Base-by-base conservation (phyloP, 2,888 invertebrate genomes). In the Apodemia hepburni region DNA sequence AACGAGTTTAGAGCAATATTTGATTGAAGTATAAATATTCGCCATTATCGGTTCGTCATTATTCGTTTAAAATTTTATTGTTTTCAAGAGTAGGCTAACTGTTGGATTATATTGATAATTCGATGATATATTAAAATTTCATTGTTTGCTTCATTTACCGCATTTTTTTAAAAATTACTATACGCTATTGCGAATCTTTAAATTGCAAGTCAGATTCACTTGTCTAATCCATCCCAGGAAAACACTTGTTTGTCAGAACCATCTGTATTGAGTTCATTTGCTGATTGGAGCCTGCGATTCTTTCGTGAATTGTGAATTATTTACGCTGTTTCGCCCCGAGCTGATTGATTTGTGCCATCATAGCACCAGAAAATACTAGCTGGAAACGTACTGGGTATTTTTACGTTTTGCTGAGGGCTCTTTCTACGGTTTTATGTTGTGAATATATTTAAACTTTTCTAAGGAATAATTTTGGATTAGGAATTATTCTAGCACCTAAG, bases 251-350 rank as follows among this genome's bases (percentile, higher is more conserved):
- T 58, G 45, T 45, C 22, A 62, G 62, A 38, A 58, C 60, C 49
- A 59, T 62, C 63, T 62, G 63, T 62, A 68, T 64, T 61, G 63
- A 66, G 63, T 65, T 65, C 63, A 66, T 64, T 64, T 65, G 68
- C 61, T 66, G 68, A 67, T 68, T 68, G 65, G 64, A 60, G 61
- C 60, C 60, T 63, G 64, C 63, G 63, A 62, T 58, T 63, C 63
- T 64, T 62, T 15, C 27, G 47, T 49, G 61, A 45, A 61, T 61
- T 61, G 45, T 47, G 27, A 54, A 61, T 49, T 57, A 57, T 57
- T 57, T n/a, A 57, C 54, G n/a, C 22, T 27, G 54, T 57, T 57
- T 15, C 54, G 29, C 54, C 54, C 27, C 54, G 29, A n/a, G 54
- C 54, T 57, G 54, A 57, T 57, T 57, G 54, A 57, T 57, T 57